Evolutionary conservation across 2,113 vertebrate genomes (phyloP), one percentile per base, ranked within the genome.

Genomic region (Noturus placidus): DNA sequence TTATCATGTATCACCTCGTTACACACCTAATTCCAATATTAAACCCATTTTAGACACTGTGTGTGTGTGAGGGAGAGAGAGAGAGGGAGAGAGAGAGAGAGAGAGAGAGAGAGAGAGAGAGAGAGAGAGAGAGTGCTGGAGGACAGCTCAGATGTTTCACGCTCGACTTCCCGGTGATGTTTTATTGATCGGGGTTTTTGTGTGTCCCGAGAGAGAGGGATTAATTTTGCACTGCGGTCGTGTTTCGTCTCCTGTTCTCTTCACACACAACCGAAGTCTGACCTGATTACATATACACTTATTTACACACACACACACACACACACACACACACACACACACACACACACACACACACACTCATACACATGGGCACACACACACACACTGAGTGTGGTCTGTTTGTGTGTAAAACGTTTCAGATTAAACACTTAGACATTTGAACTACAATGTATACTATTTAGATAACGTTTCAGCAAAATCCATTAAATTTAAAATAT

Each of bases 171-270:
- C 70, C 38, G 77, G 52, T 78, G 85, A 89, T 85, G 88, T 86
- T 81, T 89, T 85, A 87, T 89, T 77, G 89, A 87, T 89, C 80
- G 20, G 30, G 22, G 59, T 52, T 87, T 85, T 76, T 83, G 82
- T 74, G 17, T 38, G 80, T 57, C 70, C 80, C 69, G 59, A 67
- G 84, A n/a, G 38, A 82, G 83, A 63, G 52, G 30, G 69, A 74
- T 83, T 82, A 81, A 86, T 81, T 84, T 61, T 70, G 77, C 83
- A 56, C 81, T 61, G 50, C 67, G 30, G 59, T 82, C 76, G 59
- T 79, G 84, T 87, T 77, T 83, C 70, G 38, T 77, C 79, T 86
- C 80, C 76, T 87, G 87, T 78, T 88, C 89, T 83, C 78, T 54
- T 83, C 82, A 13, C 77, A n/a, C 56, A 56, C 22, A 84, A 87